Conservation (phyloP, 1,140 invertebrate genomes). For the Drosophila repletoides region DNA sequence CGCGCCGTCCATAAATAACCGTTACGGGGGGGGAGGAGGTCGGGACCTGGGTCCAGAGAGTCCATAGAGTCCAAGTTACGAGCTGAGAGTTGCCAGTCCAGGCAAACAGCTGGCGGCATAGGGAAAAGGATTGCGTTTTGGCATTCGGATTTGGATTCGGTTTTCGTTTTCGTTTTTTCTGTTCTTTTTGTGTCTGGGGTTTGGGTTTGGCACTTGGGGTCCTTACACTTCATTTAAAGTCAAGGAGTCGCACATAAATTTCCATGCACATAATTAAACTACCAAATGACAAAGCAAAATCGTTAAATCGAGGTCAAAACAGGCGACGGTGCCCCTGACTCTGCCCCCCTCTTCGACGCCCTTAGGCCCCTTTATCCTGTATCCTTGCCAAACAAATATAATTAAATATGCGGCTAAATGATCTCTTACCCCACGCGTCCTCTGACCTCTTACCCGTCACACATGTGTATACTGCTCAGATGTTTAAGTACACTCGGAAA, state of each 20-base stretch:
- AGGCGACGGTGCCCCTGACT: neutral
- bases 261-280: slow-evolving; percentile 80
- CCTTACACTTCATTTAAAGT: slow-evolving; percentile 80
- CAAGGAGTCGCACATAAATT: slow-evolving; percentile 80
- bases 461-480: too few relatives aligned
- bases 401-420: slow-evolving; percentile 71
- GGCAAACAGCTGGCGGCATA: slow-evolving; percentile 64
- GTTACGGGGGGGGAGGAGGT: neutral
- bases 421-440: slow-evolving; percentile 9
- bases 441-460: too few relatives aligned
- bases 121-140: slow-evolving; percentile 59
- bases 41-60: slow-evolving; percentile 1
- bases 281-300: slow-evolving; percentile 78
- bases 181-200: neutral
- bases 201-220: slow-evolving; percentile 16
- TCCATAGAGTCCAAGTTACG: slow-evolving; percentile 18
- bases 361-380: too few relatives aligned
- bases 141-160: slow-evolving; percentile 8
- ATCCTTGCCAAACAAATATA: slow-evolving; percentile 54
- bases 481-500: too few relatives aligned
- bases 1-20: slow-evolving; percentile 70
- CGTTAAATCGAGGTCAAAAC: slow-evolving; percentile 71
- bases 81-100: too few relatives aligned
- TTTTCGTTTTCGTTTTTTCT: neutral
- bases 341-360: neutral